Conservation (phyloP, 2,888 invertebrate species). For the Parnassius smintheus region DNA sequence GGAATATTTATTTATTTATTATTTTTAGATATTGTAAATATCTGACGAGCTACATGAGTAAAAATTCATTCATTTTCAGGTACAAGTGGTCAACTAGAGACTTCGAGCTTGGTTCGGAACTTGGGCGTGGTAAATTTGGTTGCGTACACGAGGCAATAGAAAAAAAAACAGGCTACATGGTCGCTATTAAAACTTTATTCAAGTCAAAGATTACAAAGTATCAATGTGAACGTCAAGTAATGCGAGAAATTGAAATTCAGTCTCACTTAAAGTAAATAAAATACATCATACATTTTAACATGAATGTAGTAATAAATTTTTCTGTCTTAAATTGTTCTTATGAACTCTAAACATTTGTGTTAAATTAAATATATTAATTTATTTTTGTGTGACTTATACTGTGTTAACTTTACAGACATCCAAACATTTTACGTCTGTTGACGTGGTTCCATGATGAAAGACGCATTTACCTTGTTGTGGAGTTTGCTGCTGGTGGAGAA, state of each 20-base stretch:
- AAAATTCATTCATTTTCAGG: conserved; percentile 53
- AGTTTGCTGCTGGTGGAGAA: conserved; percentile 93
- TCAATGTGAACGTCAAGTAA: conserved; percentile 89
- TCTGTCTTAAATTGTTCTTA: too few relatives aligned
- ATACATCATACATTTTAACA: too few relatives aligned
- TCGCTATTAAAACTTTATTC: conserved; percentile 90
- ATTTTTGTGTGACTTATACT: too few relatives aligned
- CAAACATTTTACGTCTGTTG: conserved; percentile 90
- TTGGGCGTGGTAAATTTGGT: conserved; percentile 97
- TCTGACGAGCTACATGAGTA: not conserved
- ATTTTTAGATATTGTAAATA: not conserved
- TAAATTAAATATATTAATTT: too few relatives aligned
- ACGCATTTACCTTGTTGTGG: conserved; percentile 92
- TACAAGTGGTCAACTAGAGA: conserved; percentile 88
- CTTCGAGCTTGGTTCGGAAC: conserved; percentile 91
- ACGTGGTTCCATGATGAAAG: conserved; percentile 95
- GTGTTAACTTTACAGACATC: conserved; percentile 83
- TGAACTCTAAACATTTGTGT: too few relatives aligned
- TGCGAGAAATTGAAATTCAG: conserved; percentile 97
- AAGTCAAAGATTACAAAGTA: conserved; percentile 90
- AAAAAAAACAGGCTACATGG: conserved; percentile 86
- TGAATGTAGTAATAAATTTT: too few relatives aligned
- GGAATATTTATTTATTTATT: conserved; percentile 37
- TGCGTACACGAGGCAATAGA: conserved; percentile 94
- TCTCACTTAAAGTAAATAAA: conserved; percentile 83